Conservation (phyloP, 2,888 invertebrate genomes). For the Tubulanus polymorphus region DNA sequence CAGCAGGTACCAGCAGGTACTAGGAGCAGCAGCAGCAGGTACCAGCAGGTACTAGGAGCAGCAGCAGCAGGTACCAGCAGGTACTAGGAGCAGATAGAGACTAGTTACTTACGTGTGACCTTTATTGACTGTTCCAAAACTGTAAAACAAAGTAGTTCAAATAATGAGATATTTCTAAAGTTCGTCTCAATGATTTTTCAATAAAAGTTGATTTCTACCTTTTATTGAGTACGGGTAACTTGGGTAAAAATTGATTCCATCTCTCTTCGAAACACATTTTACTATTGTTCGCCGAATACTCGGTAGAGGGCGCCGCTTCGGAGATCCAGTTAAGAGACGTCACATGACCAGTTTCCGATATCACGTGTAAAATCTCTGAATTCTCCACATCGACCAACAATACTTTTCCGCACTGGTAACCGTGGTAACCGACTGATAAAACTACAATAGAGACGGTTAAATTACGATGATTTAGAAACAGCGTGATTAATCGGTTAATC, state of each 20-base stretch:
- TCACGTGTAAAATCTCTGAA: slow-evolving; percentile 69
- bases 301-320: slow-evolving; percentile 51
- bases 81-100: slow-evolving; percentile 1
- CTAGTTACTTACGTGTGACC: slow-evolving; percentile 50
- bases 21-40: too few relatives aligned
- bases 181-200: too few relatives aligned
- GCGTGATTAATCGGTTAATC: too few relatives aligned
- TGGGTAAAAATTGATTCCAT: slow-evolving; percentile 56
- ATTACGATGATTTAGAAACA: too few relatives aligned
- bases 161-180: too few relatives aligned
- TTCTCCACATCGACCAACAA: slow-evolving; percentile 80
- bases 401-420: slow-evolving; percentile 61
- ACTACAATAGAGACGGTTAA: slow-evolving; percentile 32
- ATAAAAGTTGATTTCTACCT: too few relatives aligned
- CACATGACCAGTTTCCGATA: slow-evolving; percentile 62
- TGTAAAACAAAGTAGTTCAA: slow-evolving; percentile 18
- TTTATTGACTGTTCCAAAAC: slow-evolving; percentile 41
- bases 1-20: too few relatives aligned
- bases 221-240: slow-evolving; percentile 55
- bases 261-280: slow-evolving; percentile 47
- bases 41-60: too few relatives aligned
- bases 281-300: slow-evolving; percentile 23
- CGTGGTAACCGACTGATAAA: slow-evolving; percentile 63
- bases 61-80: too few relatives aligned
- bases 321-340: slow-evolving; percentile 73